Percentiles rank a stretch among this genome's conserved stretches.
These are phyloP conservation scores for Oceanites oceanicus DNA, from an alignment of 2,113 vertebrate genomes.

Conservation along the genomic window DNA sequence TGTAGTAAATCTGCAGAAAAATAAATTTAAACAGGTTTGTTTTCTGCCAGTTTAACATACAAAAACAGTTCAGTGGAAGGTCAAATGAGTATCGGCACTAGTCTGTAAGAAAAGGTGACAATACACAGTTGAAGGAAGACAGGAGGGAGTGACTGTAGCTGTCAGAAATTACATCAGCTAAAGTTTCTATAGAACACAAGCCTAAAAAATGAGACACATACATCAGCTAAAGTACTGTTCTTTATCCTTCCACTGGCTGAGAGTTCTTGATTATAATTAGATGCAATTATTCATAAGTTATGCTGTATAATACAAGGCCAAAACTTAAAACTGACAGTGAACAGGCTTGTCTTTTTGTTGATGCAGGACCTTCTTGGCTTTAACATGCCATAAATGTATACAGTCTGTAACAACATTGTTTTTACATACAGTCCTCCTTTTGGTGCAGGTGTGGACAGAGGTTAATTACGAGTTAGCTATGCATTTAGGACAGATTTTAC, in stretches of 20 bases:
- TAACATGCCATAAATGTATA: not conserved
- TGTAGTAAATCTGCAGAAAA: not conserved
- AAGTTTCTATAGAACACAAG: not conserved
- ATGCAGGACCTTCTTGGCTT: not conserved
- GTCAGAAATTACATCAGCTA: not conserved
- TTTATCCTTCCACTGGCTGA: not conserved
- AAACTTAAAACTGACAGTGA: not conserved
- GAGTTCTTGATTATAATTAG: not conserved
- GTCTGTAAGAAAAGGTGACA: not conserved
- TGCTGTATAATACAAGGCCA: not conserved
- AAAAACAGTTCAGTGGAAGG: not conserved
- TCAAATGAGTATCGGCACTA: not conserved
- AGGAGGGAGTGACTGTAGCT: not conserved
- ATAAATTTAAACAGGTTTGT: not conserved
- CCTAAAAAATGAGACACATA: not conserved
- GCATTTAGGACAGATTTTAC: not conserved
- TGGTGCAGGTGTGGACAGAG: not conserved
- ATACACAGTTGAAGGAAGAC: not conserved
- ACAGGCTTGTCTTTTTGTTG: not conserved
- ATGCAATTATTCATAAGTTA: not conserved
- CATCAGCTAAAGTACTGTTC: not conserved
- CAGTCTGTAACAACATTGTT: not conserved
- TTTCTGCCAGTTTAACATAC: not conserved
- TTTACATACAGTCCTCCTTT: not conserved
- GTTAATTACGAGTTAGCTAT: not conserved